Base-by-base conservation (phyloP, 2,113 vertebrate species). In the Apteryx mantelli region DNA sequence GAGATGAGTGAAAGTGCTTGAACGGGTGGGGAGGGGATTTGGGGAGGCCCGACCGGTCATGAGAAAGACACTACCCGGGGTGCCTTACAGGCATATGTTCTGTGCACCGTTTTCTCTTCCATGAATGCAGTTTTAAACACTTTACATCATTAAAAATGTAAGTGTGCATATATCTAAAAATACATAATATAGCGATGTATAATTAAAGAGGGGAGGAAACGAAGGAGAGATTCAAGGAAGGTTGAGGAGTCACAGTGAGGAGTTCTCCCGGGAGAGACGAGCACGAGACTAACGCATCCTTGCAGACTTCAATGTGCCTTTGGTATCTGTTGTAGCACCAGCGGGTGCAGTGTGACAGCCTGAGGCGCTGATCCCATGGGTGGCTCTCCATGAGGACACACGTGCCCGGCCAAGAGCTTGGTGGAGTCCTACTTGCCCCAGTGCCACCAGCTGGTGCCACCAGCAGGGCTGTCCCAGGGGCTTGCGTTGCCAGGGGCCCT, bases 211-310 rank as follows among this genome's bases (percentile, higher is more conserved):
- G 21, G 36, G 70, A 91, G 91, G 95, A 97, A 95, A 92, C 94
- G 78, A 95, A 95, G 93, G 66, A 95, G 78, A 92, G 75, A 85
- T 87, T 95, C 70, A 93, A 82, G 84, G 88, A 91, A 92, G 88
- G 32, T 1, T 93, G 94, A 87, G 82, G 92, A 97, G 68, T 55
- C 88, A 94, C 96, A 92, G 94, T 96, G 2, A 82, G 65, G n/a
- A 60, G 40, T 82, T 40, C 93, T 91, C 93, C 92, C 48, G 86
- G 91, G 88, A 94, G 61, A 88, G 61, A 80, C 53, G 19, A 75
- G 69, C 61, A 42, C 81, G n/a, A 91, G 79, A 65, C 60, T 0
- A 1, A 68, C 44, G 21, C 40, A 90, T 48, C 80, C 52, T 38
- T 71, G 44, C 71, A 90, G 64, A 36, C 20, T 77, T 84, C 4